Evolutionary conservation across 1,140 invertebrate species (phyloP).

Genomic region (Colletes latitarsis): DNA sequence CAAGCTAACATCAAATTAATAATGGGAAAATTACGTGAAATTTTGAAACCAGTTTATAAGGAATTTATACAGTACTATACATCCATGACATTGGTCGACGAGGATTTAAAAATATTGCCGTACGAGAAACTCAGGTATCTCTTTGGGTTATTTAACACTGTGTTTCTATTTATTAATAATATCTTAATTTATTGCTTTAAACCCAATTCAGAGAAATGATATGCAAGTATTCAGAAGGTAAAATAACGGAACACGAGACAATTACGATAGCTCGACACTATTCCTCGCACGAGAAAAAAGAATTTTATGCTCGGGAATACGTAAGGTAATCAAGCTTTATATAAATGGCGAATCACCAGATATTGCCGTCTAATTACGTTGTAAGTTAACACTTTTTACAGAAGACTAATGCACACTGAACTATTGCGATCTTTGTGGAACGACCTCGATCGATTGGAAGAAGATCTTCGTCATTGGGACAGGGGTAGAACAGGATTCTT

Average conservation of each 20-base stretch:
- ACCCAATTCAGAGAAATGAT: constrained; percentile 81
- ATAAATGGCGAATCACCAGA: too few relatives aligned
- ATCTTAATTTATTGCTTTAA: too few relatives aligned
- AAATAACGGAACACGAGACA: constrained; percentile 89
- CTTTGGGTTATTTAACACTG: neutral
- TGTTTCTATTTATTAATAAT: neutral
- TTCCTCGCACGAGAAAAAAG: constrained; percentile 72
- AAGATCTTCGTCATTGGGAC: constrained; percentile 85
- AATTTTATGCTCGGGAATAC: constrained; percentile 79
- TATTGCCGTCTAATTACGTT: too few relatives aligned
- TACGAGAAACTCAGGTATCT: constrained; percentile 82
- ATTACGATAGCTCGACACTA: constrained; percentile 87
- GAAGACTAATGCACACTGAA: constrained; percentile 85
- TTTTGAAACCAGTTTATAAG: constrained; percentile 85
- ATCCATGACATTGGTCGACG: constrained; percentile 75
- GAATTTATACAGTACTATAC: constrained; percentile 87
- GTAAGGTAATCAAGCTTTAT: constrained; percentile 71
- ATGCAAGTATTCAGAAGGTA: constrained; percentile 82
- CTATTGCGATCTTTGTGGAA: constrained; percentile 87
- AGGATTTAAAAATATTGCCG: constrained; percentile 77
- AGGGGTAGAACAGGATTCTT: constrained; percentile 82
- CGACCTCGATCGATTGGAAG: constrained; percentile 84
- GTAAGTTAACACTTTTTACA: too few relatives aligned
- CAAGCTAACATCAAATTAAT: constrained; percentile 86
- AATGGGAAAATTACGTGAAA: constrained; percentile 86